Evolutionary conservation across 2,113 vertebrate species (phyloP).

Genomic region (Empidonax traillii): DNA sequence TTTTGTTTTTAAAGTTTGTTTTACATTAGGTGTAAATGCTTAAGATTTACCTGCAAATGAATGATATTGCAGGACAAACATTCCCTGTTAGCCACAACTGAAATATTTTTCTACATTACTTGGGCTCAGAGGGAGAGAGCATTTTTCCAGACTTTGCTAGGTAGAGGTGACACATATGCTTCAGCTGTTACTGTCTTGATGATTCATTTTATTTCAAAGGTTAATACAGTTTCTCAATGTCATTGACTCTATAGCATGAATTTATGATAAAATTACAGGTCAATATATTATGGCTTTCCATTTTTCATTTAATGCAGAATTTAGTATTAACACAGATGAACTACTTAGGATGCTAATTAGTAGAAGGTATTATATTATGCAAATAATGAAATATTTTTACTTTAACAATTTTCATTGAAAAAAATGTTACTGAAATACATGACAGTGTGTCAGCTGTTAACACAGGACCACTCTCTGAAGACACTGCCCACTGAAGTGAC

Average conservation of each 20-base stretch:
- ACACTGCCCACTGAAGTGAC: neutral
- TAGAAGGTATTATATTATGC: neutral
- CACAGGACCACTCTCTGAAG: neutral
- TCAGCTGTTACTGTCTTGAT: neutral
- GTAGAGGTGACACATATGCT: neutral
- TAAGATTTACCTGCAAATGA: neutral
- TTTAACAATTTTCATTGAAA: slow-evolving; percentile 25
- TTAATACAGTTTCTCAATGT: slow-evolving; percentile 32
- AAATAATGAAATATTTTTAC: neutral
- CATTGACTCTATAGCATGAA: neutral
- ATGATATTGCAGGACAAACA: neutral
- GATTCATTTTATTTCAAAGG: slow-evolving; percentile 1
- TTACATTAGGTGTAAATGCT: neutral
- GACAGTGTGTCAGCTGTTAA: neutral
- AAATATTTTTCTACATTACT: neutral
- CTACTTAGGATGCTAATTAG: slow-evolving; percentile 13
- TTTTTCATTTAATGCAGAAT: neutral
- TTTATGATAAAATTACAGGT: slow-evolving; percentile 9
- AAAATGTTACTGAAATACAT: neutral
- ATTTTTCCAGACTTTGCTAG: neutral
- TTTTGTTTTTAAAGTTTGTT: neutral
- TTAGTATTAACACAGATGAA: neutral
- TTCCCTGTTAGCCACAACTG: neutral
- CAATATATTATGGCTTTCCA: neutral
- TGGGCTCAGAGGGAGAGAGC: neutral